Base-by-base conservation (phyloP, 2,113 vertebrate genomes). In the Pithys albifrons region DNA sequence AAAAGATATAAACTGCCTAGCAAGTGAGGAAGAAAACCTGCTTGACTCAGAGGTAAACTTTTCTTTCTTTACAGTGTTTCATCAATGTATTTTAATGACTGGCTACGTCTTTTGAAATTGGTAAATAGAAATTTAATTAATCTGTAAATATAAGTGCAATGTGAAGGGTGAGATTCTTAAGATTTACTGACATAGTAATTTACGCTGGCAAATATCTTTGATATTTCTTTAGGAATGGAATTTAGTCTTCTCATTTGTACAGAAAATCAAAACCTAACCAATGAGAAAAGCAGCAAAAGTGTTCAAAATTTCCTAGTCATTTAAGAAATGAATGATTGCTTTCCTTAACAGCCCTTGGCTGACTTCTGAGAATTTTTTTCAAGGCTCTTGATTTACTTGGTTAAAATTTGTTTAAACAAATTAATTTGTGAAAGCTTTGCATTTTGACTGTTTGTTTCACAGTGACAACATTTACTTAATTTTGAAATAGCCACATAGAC, bases 41-140 rank as follows among this genome's bases (percentile, higher is more conserved):
- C 75, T 93, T 86, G 41, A 75, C 65, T 95, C 82, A 59, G 57
- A 98, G 98, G 98, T 98, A 98, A 97, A 85, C 13, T 18, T 52
- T 43, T 33, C 9, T 71, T 75, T 51, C 55, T 87, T 94, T 75
- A 35, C 27, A 73, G 55, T 35, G 35, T 78, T 62, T 77, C 61
- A 74, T 90, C 64, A 49, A 15, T 66, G 57, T 85, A 19, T 45
- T 95, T 84, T 71, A 85, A 85, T 83, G 11, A 61, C 49, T 51
- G 31, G 22, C 6, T 15, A 41, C 7, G 31, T 66, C 69, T 80
- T 54, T 51, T 62, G 87, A 82, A 91, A 85, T 3, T 55, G n/a
- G 93, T n/a, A 85, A 35, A 51, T 93, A 66, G n/a, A 83, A 78
- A 67, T 84, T 11, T 85, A 86, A 82, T 75, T 96, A 45, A 80